phyloP scores from a whole-genome alignment of 1,140 invertebrate genomes.

The Zelostemma sp. region DNA sequence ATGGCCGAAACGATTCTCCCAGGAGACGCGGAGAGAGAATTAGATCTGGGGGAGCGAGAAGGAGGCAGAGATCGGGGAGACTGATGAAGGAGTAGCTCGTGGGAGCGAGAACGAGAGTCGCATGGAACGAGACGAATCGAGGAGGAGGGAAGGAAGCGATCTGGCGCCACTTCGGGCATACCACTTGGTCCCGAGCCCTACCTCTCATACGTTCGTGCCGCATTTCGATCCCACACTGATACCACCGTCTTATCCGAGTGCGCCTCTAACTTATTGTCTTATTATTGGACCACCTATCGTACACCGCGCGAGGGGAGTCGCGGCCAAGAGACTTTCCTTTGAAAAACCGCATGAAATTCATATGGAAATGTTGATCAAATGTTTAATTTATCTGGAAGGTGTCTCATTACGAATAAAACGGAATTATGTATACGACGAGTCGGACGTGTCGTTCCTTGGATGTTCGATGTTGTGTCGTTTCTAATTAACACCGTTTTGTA shows the following conservation, averaged over 20 bases:
- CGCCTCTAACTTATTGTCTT: constrained; percentile 63
- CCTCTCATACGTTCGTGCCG: constrained; percentile 40
- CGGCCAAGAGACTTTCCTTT: constrained; percentile 24
- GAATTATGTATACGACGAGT: constrained; percentile 13
- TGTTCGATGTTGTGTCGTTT: constrained; percentile 39
- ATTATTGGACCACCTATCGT: constrained; percentile 68
- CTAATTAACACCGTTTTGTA: constrained; percentile 52
- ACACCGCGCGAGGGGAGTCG: constrained; percentile 28
- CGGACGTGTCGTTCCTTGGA: constrained; percentile 26
- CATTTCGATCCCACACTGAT: constrained; percentile 63
- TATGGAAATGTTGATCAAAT: background rate
- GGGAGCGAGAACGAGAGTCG: constrained; percentile 32
- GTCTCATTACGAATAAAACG: constrained; percentile 2
- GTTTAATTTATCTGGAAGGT: background rate
- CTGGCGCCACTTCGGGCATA: constrained; percentile 66
- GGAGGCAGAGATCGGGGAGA: constrained; percentile 24
- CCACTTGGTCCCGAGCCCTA: constrained; percentile 46
- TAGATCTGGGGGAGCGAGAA: constrained; percentile 53
- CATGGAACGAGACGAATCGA: constrained; percentile 41
- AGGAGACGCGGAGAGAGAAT: constrained; percentile 52
- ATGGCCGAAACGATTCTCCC: constrained; percentile 51
- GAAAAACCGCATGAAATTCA: background rate
- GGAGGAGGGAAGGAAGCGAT: constrained; percentile 55
- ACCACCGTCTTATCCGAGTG: constrained; percentile 46
- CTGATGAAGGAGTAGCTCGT: constrained; percentile 19